Evolutionary conservation across 2,113 vertebrate genomes (phyloP).

Genomic region (Ciconia stormi): DNA sequence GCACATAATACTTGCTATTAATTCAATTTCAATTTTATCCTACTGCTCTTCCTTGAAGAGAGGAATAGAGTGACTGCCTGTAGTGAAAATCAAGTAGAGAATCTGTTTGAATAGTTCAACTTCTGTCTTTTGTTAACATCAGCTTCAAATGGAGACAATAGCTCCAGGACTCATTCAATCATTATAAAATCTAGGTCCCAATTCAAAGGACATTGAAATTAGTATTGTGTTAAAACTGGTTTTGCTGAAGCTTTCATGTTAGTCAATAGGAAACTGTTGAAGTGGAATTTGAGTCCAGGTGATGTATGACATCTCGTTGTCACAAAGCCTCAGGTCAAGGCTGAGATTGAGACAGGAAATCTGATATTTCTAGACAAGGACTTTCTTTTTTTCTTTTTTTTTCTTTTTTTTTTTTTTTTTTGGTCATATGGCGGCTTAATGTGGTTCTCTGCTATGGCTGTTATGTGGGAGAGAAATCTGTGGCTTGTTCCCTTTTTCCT

Average conservation of each 20-base stretch:
- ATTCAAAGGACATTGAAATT: neutral
- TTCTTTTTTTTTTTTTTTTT: too few species aligned
- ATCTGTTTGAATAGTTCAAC: neutral
- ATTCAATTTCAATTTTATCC: constrained; percentile 1
- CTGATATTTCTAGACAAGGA: neutral
- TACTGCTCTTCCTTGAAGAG: neutral
- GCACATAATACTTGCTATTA: neutral
- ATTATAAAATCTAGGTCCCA: neutral
- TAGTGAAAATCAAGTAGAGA: neutral
- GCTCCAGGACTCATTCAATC: neutral
- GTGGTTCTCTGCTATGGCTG: neutral
- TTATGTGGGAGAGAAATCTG: neutral
- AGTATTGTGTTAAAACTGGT: neutral
- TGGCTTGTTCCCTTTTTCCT: neutral
- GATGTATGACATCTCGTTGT: neutral
- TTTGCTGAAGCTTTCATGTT: neutral
- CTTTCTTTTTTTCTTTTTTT: too few species aligned
- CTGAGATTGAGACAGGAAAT: neutral
- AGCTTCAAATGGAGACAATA: neutral
- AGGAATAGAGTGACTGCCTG: neutral
- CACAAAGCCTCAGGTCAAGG: neutral
- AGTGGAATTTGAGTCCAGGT: neutral
- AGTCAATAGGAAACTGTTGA: neutral
- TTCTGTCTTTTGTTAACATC: neutral
- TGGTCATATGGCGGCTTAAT: neutral